Conservation (phyloP, 2,797 vertebrate species). For the Eospalax fontanierii region DNA sequence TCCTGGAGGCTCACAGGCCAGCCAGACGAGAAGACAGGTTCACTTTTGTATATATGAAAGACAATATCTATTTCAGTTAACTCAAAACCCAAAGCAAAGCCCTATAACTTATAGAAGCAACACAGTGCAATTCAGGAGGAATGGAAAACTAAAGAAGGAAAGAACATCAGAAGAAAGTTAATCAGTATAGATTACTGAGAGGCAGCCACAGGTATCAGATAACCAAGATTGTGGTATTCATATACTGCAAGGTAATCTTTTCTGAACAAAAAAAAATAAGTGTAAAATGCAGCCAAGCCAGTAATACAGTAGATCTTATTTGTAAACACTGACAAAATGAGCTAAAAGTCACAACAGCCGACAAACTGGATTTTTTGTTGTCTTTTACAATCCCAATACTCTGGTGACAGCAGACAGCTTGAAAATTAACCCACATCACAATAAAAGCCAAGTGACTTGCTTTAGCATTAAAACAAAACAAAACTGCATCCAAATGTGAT, state of each 20-base stretch:
- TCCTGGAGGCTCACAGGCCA: not conserved
- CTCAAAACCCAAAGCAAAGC: not conserved
- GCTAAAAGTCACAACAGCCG: conserved; percentile 45
- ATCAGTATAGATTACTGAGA: conserved; percentile 69
- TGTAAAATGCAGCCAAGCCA: conserved; percentile 58
- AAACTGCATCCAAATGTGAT: conserved; percentile 62
- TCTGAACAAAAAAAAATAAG: conserved; percentile 54
- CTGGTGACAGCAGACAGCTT: not conserved
- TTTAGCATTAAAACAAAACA: conserved; percentile 50
- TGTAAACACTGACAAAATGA: conserved; percentile 73
- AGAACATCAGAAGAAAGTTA: conserved; percentile 52
- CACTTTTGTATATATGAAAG: not conserved
- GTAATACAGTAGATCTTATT: conserved; percentile 21
- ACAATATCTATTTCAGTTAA: not conserved
- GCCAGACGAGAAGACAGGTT: not conserved
- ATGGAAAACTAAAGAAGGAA: conserved; percentile 74
- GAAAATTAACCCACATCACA: conserved; percentile 50
- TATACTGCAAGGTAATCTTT: conserved; percentile 63
- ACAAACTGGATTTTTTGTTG: conserved; percentile 39
- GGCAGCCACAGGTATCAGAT: conserved; percentile 50
- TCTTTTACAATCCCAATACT: conserved; percentile 30
- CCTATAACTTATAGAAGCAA: not conserved
- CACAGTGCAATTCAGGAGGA: conserved; percentile 50
- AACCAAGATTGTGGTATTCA: conserved; percentile 57
- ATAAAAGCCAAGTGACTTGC: conserved; percentile 54